Conservation (phyloP, 2,888 invertebrate genomes). For the Diaperis boleti region DNA sequence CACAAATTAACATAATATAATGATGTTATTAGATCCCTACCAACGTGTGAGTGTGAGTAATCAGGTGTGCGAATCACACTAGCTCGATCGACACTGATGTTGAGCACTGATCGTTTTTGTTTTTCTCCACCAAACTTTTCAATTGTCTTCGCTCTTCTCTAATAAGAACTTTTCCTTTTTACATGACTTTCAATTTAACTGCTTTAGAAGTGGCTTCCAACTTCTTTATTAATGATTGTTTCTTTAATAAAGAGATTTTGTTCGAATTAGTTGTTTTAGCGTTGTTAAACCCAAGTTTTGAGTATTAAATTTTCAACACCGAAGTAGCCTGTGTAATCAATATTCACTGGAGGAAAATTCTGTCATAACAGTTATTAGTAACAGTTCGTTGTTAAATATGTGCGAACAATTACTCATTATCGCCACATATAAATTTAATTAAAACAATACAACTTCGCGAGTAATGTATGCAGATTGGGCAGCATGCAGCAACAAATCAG, state of each 20-base stretch:
- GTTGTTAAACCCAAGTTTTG: not conserved
- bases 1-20: not conserved
- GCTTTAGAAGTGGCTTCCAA: slow-evolving; percentile 29
- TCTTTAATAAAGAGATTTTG: slow-evolving; percentile 20
- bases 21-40: not conserved
- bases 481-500: slow-evolving; percentile 14
- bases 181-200: slow-evolving; percentile 30
- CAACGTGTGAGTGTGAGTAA: slow-evolving; percentile 2
- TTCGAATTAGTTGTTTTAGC: slow-evolving; percentile 16
- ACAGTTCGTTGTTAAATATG: too few species aligned
- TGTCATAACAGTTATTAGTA: too few species aligned
- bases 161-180: slow-evolving; percentile 23
- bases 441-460: slow-evolving; percentile 3
- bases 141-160: slow-evolving; percentile 26
- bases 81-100: too few species aligned
- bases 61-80: too few species aligned
- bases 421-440: slow-evolving; percentile 6
- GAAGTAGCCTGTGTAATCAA: too few species aligned
- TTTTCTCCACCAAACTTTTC: slow-evolving; percentile 26
- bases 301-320: not conserved
- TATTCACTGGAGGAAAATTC: too few species aligned
- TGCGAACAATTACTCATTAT: slow-evolving; percentile 21
- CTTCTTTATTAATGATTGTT: slow-evolving; percentile 28
- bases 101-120: slow-evolving; percentile 1
- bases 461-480: slow-evolving; percentile 17